Evolutionary conservation across 2,888 invertebrate genomes (phyloP).

Genomic region (Machimus atricapillus): DNA sequence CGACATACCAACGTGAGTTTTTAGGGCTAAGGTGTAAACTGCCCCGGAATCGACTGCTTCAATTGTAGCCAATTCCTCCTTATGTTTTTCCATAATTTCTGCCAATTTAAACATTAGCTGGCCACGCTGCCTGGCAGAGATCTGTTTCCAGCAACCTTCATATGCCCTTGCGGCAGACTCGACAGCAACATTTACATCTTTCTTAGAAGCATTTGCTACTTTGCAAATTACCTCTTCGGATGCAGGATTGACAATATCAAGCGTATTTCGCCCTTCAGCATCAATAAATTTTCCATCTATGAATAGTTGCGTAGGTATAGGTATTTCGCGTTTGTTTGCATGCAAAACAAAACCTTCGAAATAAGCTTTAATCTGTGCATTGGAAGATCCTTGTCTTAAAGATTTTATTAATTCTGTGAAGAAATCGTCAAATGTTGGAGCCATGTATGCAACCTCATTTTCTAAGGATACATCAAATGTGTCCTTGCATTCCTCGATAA

Average conservation of each 20-base stretch:
- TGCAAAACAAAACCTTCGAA: slow-evolving; percentile 80
- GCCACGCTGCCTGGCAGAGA: slow-evolving; percentile 91
- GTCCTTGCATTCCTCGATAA: slow-evolving; percentile 93
- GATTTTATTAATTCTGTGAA: slow-evolving; percentile 71
- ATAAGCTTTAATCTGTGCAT: slow-evolving; percentile 64
- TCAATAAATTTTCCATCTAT: slow-evolving; percentile 90
- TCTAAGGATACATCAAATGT: slow-evolving; percentile 77
- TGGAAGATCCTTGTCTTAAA: slow-evolving; percentile 69
- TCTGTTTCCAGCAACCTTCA: slow-evolving; percentile 92
- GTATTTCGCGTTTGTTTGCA: slow-evolving; percentile 83
- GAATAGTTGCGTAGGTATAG: slow-evolving; percentile 89
- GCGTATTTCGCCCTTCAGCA: slow-evolving; percentile 70
- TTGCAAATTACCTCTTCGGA: slow-evolving; percentile 82
- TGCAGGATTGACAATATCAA: slow-evolving; percentile 81
- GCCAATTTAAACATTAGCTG: slow-evolving; percentile 84
- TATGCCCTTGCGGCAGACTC: slow-evolving; percentile 87
- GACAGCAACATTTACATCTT: slow-evolving; percentile 89
- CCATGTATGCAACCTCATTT: slow-evolving; percentile 93
- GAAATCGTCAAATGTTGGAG: slow-evolving; percentile 87
- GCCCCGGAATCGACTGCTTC: slow-evolving; percentile 95
- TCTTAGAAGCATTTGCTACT: slow-evolving; percentile 74
- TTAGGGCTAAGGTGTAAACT: slow-evolving; percentile 93
- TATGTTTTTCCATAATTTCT: slow-evolving; percentile 92
- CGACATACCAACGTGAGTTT: slow-evolving; percentile 98
- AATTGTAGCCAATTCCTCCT: slow-evolving; percentile 93